Base-by-base conservation (phyloP, 2,888 invertebrate species). In the Heteromurus nitidus region DNA sequence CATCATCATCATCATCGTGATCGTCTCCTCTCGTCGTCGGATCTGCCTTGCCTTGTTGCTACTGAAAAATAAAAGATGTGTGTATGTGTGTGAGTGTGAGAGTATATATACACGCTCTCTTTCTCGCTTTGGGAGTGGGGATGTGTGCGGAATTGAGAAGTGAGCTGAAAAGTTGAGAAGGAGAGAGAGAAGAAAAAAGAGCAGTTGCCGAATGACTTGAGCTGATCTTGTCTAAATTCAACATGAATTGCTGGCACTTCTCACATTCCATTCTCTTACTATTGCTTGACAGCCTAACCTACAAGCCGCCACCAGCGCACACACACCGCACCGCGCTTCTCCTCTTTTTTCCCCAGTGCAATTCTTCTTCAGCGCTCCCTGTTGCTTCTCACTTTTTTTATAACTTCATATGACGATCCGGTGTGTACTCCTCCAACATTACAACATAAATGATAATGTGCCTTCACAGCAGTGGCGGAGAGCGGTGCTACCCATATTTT, bases 31-130 rank as follows among this genome's bases (percentile, higher is more conserved):
- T 74, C 80, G 80, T 50, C 69, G 82, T 82, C 82, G 53, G 82
- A 72, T 82, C 67, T 65, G 82, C 82, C 76, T 82, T 82, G 82
- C 82, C 77, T 77, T 70, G 77, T 76, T 82, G 82, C 82, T 67
- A 77, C 82, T 67, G 76, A 60, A 76, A 60, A 74, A 62, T 20
- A 44, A 44, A 60, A n/a, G 47, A 72, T 72, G 42, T 55, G 58
- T 47, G 47, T 9, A n/a, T 9, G 36, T 36, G 36, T 9, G 36
- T 36, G 36, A 36, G 36, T 36, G 36, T 36, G 36, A 36, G 36
- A 9, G n/a, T n/a, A n/a, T n/a, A n/a, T n/a, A n/a, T n/a, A n/a
- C n/a, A n/a, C n/a, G n/a, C n/a, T n/a, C n/a, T n/a, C n/a, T n/a
- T n/a, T n/a, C n/a, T n/a, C n/a, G n/a, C n/a, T n/a, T n/a, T 36